Conservation (phyloP, 2,113 vertebrate genomes). For the Probosciger aterrimus region DNA sequence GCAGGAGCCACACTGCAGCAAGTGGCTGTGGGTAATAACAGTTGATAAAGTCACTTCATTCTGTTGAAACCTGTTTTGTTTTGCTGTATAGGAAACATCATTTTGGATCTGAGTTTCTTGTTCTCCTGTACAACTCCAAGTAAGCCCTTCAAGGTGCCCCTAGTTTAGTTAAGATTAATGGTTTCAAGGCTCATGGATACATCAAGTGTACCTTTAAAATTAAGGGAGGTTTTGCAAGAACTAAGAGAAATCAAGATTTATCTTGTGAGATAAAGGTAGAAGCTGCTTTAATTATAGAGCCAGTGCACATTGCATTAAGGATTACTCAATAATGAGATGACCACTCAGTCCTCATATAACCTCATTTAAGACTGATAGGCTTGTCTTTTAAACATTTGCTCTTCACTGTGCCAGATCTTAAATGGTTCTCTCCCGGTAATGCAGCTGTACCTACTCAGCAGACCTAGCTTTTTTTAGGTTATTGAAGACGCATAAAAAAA, state of each 20-base stretch:
- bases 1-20: not conserved
- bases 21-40: not conserved
- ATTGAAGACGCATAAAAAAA: not conserved
- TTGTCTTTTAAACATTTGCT: slow-evolving; percentile 33
- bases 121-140: not conserved
- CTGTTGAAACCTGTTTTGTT: not conserved
- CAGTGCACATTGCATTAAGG: slow-evolving; percentile 16
- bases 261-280: not conserved
- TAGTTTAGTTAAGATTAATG: not conserved
- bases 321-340: slow-evolving; percentile 39
- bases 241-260: slow-evolving; percentile 9
- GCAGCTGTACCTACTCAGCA: slow-evolving; percentile 17
- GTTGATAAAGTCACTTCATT: fast-evolving
- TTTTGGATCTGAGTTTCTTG: not conserved
- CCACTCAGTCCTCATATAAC: slow-evolving; percentile 34
- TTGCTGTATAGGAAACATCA: not conserved
- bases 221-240: not conserved
- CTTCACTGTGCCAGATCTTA: slow-evolving; percentile 28
- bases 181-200: not conserved
- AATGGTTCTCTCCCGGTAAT: slow-evolving; percentile 22
- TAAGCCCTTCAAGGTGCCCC: not conserved
- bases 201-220: not conserved
- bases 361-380: slow-evolving; percentile 36
- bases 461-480: slow-evolving; percentile 13
- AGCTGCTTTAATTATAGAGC: slow-evolving; percentile 44